Conservation (phyloP, 2,888 invertebrate species). For the Drosophila kanekoi region DNA sequence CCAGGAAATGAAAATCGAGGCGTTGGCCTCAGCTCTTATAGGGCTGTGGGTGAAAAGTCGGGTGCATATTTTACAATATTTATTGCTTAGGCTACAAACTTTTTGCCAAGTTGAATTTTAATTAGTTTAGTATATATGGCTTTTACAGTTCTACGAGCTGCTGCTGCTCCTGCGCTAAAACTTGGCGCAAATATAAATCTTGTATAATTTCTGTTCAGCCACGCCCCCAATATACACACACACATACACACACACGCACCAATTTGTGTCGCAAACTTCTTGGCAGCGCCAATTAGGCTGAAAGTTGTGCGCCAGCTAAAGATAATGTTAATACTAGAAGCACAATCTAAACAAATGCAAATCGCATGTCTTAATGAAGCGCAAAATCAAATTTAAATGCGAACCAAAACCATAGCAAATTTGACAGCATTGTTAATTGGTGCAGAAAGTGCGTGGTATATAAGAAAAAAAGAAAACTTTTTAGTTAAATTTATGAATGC, state of each 20-base stretch:
- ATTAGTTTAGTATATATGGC: slow-evolving; percentile 76
- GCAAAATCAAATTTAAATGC: slow-evolving; percentile 61
- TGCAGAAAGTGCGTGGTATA: slow-evolving; percentile 46
- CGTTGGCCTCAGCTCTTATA: slow-evolving; percentile 6
- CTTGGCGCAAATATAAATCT: slow-evolving; percentile 70
- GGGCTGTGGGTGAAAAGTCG: slow-evolving; percentile 1
- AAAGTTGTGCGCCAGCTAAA: slow-evolving; percentile 35
- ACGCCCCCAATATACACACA: slow-evolving; percentile 20
- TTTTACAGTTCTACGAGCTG: slow-evolving; percentile 39
- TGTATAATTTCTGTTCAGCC: slow-evolving; percentile 30
- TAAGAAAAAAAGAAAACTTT: slow-evolving; percentile 10
- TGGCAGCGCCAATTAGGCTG: slow-evolving; percentile 64
- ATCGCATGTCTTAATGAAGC: slow-evolving; percentile 67
- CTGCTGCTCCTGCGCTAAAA: slow-evolving; percentile 33
- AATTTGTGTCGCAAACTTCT: slow-evolving; percentile 64
- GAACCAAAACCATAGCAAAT: slow-evolving; percentile 6
- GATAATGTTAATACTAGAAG: slow-evolving; percentile 43
- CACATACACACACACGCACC: slow-evolving; percentile 18
- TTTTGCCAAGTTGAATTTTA: slow-evolving; percentile 80
- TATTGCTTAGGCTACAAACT: slow-evolving; percentile 75
- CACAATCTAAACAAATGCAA: slow-evolving; percentile 62
- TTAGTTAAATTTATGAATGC: slow-evolving; percentile 64
- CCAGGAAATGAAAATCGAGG: slow-evolving; percentile 54
- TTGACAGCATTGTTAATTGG: slow-evolving; percentile 58
- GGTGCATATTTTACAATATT: slow-evolving; percentile 78